Evolutionary conservation across 2,797 vertebrate species (phyloP), one percentile per base, ranked within the genome.

Genomic region (Paratrypauchen microcephalus): DNA sequence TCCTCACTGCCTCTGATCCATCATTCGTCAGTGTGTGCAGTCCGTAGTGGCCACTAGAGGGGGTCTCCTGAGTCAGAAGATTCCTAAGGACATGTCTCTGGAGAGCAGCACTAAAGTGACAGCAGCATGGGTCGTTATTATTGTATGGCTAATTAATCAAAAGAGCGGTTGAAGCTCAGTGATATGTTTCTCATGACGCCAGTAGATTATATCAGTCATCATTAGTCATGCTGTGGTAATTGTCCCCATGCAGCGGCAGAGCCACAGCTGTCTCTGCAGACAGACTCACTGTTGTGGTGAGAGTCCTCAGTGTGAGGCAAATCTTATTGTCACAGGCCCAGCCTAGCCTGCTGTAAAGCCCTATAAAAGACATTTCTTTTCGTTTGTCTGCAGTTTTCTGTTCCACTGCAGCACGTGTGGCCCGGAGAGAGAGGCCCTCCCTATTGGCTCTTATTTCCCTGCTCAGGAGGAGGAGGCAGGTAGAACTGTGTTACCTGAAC

Each of bases 341-440:
- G 79, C 79, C 77, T 67, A 63, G 77, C 57, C 65, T 60, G 66
- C 68, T 70, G 74, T 76, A 52, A 75, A 66, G 80, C 78, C 81
- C 79, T 91, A 92, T 90, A 91, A 90, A 89, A 83, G 82, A 76
- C 78, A 81, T 71, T 84, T 78, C 85, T 64, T 64, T 74, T 66
- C 15, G 48, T 60, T 74, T 52, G 63, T 79, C 77, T 73, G 72
- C 80, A 55, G 77, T 89, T 84, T 57, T 58, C 13, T 28, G 56
- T 87, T 87, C 87, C 91, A 89, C 89, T 89, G 82, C 86, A 88
- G 81, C 93, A 92, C 90, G 89, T 92, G 91, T 85, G 80, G 71
- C 81, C 79, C 68, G 74, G 81, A 15, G 67, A 15, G 67, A 69
- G 72, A 89, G 88, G 89, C 86, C 91, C 89, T 78, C 89, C 92